Evolutionary conservation across 2,888 invertebrate species (phyloP), one percentile per base, ranked within the genome.

Genomic region (Brassicogethes aeneus): DNA sequence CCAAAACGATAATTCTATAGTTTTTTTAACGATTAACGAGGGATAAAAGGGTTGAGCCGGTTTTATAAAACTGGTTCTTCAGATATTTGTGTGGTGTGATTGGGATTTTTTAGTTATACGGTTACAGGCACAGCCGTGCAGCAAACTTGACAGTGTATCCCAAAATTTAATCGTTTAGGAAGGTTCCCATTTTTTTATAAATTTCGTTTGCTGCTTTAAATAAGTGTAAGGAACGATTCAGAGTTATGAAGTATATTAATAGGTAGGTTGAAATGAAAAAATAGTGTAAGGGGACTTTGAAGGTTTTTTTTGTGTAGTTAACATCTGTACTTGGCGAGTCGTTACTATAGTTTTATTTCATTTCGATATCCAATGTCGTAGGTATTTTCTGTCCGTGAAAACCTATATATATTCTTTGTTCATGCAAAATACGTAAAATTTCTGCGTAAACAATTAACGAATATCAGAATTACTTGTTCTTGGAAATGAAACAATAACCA

Each of bases 311-410:
- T 34, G 41, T 43, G 43, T 43, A 48, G 48, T 52, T 47, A 55
- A 53, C 56, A 54, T 57, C 56, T 57, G 55, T 55, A 57, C 49
- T 53, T 53, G 51, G 42, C 49, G 44, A 45, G 47, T 52, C 52
- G 47, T 56, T 55, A 47, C 5, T 23, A 51, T 59, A 50, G 59
- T 60, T 60, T 58, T 59, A 59, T 60, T 61, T 57, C 56, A 54
- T 60, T 61, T 56, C 58, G 52, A 56, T 59, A 54, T 45, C 50
- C 57, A 54, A 53, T 58, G 60, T 60, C 58, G 58, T 53, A 53
- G 53, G 56, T 54, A n/a, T n/a, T n/a, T n/a, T 55, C 48, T 54
- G 53, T 47, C 52, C 52, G 47, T 57, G 57, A 57, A 58, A 60
- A 23, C 23, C 5, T 23, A 10, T 10, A 23, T 10, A 10, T 5